These are phyloP conservation scores for Oxyscelio sp. DNA, from an alignment of 2,888 invertebrate species.

Conservation along the genomic window DNA sequence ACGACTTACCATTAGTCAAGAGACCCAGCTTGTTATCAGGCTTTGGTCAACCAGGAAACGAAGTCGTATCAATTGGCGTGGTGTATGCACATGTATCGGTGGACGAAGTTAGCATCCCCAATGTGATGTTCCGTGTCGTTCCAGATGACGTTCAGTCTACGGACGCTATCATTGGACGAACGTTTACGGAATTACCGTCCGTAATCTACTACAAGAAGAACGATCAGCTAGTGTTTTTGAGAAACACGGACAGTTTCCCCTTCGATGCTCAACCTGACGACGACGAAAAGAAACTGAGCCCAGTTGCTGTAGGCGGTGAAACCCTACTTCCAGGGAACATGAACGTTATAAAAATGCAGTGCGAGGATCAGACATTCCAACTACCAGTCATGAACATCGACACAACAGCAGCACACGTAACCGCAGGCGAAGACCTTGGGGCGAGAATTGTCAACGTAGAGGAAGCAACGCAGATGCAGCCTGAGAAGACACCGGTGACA, in stretches of 20 bases:
- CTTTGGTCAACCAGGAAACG: slow-evolving; percentile 36
- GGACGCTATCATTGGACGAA: slow-evolving; percentile 74
- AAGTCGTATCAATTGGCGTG: slow-evolving; percentile 15
- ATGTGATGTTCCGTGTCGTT: slow-evolving; percentile 66
- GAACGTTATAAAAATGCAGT: too few relatives aligned
- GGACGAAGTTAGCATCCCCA: not conserved
- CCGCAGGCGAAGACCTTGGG: not conserved
- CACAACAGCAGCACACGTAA: not conserved
- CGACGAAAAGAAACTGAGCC: too few relatives aligned
- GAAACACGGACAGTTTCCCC: too few relatives aligned
- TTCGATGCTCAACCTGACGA: too few relatives aligned
- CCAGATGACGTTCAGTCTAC: slow-evolving; percentile 73
- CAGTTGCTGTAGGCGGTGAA: too few relatives aligned
- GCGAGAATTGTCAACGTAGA: not conserved
- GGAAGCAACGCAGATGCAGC: not conserved
- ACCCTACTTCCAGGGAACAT: too few relatives aligned
- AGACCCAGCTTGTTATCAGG: slow-evolving; percentile 48
- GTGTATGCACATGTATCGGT: slow-evolving; percentile 2
- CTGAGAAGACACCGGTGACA: not conserved
- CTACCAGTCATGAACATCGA: not conserved
- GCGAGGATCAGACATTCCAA: not conserved
- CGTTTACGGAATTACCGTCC: slow-evolving; percentile 71
- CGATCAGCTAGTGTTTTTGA: too few relatives aligned
- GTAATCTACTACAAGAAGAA: slow-evolving; percentile 44
- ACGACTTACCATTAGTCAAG: slow-evolving; percentile 23